These are phyloP conservation scores for Rhadinocentrus ornatus DNA, from an alignment of 2,797 vertebrate genomes.

Conservation along the genomic window DNA sequence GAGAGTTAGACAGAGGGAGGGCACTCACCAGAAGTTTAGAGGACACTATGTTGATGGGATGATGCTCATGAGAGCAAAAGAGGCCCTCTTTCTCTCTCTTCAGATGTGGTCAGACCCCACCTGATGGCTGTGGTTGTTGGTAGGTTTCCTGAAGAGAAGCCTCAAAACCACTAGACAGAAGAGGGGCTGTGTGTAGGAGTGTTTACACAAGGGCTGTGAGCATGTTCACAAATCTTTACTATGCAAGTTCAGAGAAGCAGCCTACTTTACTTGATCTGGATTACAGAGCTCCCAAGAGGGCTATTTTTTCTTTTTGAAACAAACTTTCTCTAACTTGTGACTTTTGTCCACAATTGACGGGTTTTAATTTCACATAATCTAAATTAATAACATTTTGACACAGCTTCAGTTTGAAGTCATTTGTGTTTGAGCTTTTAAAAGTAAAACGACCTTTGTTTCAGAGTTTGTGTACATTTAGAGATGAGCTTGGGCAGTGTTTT, in stretches of 20 bases:
- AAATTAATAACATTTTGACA: background rate
- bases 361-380: conserved; percentile 4
- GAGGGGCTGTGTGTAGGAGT: conserved; percentile 48
- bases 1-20: conserved; percentile 55
- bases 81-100: conserved; percentile 30
- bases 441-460: conserved; percentile 14
- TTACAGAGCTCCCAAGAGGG: conserved; percentile 22
- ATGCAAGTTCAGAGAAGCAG: conserved; percentile 33
- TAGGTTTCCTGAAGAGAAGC: conserved; percentile 35
- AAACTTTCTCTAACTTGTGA: conserved; percentile 8
- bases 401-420: conserved; percentile 3
- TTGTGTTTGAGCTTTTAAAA: conserved; percentile 11
- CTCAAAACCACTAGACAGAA: conserved; percentile 55
- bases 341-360: background rate
- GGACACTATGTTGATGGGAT: conserved; percentile 67
- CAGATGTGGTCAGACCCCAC: conserved; percentile 63
- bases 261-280: conserved; percentile 33
- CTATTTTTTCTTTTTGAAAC: conserved; percentile 4
- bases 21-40: conserved; percentile 73
- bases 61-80: conserved; percentile 37
- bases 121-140: conserved; percentile 53
- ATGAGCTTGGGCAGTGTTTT: conserved; percentile 30
- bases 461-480: conserved; percentile 37
- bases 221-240: conserved; percentile 44
- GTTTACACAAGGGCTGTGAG: conserved; percentile 55